Percentiles rank a stretch among this genome's conserved stretches.
Conservation (phyloP, 2,797 vertebrate species). For the Myiotriccus ornatus region DNA sequence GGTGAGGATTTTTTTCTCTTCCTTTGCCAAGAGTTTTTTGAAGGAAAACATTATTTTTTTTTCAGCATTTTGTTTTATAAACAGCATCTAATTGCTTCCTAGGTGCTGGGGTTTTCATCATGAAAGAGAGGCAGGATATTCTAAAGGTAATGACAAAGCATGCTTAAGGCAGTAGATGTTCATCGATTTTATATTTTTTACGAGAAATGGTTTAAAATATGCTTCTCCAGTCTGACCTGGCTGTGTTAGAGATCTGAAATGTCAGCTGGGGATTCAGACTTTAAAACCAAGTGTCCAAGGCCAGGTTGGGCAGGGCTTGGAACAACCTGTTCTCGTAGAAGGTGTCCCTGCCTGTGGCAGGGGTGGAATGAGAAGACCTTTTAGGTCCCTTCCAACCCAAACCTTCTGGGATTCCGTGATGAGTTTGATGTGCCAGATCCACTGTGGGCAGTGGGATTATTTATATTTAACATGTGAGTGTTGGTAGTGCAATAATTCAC, state of each 20-base stretch:
- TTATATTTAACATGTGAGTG: background rate
- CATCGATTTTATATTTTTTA: background rate
- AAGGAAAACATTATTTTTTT: background rate
- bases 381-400: background rate
- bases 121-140: background rate
- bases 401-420: background rate
- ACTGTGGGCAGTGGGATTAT: background rate
- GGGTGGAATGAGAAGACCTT: background rate
- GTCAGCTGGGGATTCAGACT: background rate
- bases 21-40: slow-evolving; percentile 28
- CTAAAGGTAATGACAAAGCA: background rate
- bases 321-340: background rate
- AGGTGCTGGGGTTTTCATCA: background rate
- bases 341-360: background rate
- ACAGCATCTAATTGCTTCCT: slow-evolving; percentile 15
- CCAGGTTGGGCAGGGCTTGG: background rate
- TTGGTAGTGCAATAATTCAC: background rate
- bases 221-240: background rate
- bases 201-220: background rate
- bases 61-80: slow-evolving; percentile 12
- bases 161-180: background rate
- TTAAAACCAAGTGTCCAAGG: background rate
- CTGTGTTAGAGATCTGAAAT: background rate
- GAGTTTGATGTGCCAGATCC: background rate
- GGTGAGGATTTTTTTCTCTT: background rate